phyloP scores from a whole-genome alignment of 2,888 invertebrate genomes.

The Drosophila engyochracea region DNA sequence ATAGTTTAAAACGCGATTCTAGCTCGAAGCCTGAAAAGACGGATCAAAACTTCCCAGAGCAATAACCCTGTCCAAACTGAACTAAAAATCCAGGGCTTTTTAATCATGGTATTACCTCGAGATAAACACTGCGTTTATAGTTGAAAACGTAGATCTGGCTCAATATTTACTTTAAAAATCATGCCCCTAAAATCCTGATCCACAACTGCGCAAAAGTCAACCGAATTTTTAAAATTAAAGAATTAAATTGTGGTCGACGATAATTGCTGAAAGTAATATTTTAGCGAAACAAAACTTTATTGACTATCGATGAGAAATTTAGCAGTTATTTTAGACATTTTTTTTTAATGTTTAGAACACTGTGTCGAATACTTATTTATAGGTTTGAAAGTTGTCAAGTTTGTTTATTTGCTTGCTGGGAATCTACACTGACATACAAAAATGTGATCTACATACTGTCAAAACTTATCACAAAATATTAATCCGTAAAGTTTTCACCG shows the following conservation, averaged over 20 bases:
- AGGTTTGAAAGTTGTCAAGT: background rate
- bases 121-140: background rate
- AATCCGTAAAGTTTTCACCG: slow-evolving; percentile 61
- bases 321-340: background rate
- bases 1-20: background rate
- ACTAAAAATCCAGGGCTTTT: background rate
- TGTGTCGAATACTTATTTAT: background rate
- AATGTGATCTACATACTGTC: slow-evolving; percentile 71
- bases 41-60: background rate
- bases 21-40: background rate
- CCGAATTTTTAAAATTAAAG: background rate
- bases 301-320: background rate
- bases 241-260: background rate
- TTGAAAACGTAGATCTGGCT: background rate
- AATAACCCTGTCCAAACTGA: background rate
- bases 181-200: background rate
- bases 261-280: background rate
- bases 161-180: background rate
- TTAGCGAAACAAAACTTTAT: background rate
- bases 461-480: slow-evolving; percentile 70
- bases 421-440: slow-evolving; percentile 7
- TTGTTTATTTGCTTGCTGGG: background rate
- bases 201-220: background rate
- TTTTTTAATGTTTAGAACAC: background rate
- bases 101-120: background rate